A percentile compares a stretch with the other conserved stretches of the same genome.
Conservation (phyloP, 2,797 vertebrate genomes). For the Botia kubotai region DNA sequence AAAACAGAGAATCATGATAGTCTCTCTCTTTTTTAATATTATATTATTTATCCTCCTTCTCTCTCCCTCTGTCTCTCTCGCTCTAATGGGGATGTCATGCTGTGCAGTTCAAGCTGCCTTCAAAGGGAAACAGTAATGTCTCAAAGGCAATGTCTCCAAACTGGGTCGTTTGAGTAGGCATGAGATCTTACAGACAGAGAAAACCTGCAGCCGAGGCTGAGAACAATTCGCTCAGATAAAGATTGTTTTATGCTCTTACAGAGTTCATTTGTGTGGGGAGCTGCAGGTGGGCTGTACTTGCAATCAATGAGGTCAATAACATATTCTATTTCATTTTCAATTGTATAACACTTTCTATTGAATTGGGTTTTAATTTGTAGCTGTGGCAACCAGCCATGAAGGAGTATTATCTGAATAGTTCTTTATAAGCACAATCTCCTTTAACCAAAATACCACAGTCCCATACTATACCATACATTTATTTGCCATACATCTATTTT, state of each 20-base stretch:
- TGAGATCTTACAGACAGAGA: conserved; percentile 68
- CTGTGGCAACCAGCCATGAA: background rate
- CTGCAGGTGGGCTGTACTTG: conserved; percentile 7
- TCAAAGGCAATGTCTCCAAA: conserved; percentile 76
- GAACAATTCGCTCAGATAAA: conserved; percentile 11
- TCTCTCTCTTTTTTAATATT: background rate
- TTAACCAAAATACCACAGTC: background rate
- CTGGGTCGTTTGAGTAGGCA: conserved; percentile 75
- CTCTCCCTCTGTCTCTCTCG: conserved; percentile 58
- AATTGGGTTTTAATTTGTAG: background rate
- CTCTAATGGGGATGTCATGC: conserved; percentile 72
- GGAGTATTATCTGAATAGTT: background rate
- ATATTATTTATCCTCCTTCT: conserved; percentile 1
- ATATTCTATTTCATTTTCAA: background rate
- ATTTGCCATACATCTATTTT: background rate
- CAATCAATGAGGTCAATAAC: conserved; percentile 24
- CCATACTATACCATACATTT: background rate
- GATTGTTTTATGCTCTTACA: background rate
- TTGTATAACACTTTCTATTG: conserved; percentile 3
- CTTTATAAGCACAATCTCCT: background rate
- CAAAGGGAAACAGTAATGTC: conserved; percentile 77
- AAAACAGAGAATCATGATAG: background rate
- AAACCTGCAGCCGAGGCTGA: conserved; percentile 32
- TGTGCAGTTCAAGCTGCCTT: conserved; percentile 75
- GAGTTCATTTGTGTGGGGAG: conserved; percentile 15